Conservation (phyloP, 2,113 vertebrate genomes). For the Cyanistes caeruleus region DNA sequence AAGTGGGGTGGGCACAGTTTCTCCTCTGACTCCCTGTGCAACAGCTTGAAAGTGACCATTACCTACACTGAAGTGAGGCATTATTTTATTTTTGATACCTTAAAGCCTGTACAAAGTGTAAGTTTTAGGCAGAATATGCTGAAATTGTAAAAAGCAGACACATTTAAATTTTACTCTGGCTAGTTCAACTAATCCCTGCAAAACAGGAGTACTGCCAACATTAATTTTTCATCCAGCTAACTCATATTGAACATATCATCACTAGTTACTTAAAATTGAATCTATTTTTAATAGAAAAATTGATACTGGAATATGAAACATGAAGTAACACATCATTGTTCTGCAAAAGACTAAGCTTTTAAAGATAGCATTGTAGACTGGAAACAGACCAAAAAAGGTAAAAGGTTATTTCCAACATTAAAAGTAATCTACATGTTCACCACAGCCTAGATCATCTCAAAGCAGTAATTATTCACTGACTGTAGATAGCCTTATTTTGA, state of each 20-base stretch:
- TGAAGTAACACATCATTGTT: conserved; percentile 62
- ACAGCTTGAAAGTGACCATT: not conserved
- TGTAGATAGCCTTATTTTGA: conserved; percentile 17
- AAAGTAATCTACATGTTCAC: conserved; percentile 60
- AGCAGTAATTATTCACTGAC: conserved; percentile 32
- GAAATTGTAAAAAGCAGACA: conserved; percentile 51
- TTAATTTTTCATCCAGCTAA: conserved; percentile 76
- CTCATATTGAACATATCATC: conserved; percentile 71
- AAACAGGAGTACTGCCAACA: conserved; percentile 66
- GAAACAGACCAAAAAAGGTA: conserved; percentile 67
- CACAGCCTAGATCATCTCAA: conserved; percentile 34
- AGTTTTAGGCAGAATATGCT: conserved; percentile 26
- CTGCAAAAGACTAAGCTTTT: conserved; percentile 73
- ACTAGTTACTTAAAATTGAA: conserved; percentile 75
- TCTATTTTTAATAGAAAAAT: conserved; percentile 83
- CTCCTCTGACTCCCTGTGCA: not conserved
- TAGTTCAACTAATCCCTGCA: conserved; percentile 63
- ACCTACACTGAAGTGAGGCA: not conserved
- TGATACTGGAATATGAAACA: conserved; percentile 75
- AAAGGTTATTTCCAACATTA: conserved; percentile 73
- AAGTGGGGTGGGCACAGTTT: fast-evolving
- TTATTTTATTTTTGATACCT: conserved; percentile 16
- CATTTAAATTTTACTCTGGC: conserved; percentile 61
- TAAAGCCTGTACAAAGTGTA: conserved; percentile 10
- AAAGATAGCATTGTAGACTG: conserved; percentile 70